These are phyloP conservation scores for Pseudotriccus pelzelni DNA, from an alignment of 2,797 vertebrate genomes.

Conservation along the genomic window DNA sequence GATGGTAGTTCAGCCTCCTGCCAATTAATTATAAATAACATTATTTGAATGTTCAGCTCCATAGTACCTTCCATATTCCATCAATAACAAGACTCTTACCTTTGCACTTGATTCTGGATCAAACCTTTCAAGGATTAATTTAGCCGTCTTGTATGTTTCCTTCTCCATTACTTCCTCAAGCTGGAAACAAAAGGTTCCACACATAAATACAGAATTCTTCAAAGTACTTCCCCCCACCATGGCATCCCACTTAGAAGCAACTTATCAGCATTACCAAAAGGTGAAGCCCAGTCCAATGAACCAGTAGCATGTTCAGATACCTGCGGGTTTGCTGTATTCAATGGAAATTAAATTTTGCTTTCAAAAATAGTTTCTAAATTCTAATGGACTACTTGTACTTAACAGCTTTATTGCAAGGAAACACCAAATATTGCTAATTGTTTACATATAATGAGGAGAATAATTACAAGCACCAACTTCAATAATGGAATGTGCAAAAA, in stretches of 20 bases:
- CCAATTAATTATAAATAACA: conserved; percentile 68
- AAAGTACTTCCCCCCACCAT: background rate
- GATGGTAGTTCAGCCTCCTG: conserved; percentile 87
- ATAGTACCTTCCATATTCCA: conserved; percentile 33
- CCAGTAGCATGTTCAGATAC: background rate
- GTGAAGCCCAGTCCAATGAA: background rate
- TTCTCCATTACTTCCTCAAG: conserved; percentile 99
- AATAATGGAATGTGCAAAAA: conserved; percentile 99
- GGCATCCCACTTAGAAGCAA: conserved; percentile 18
- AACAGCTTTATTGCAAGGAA: conserved; percentile 87
- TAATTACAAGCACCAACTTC: conserved; percentile 99
- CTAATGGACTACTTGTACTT: conserved; percentile 75
- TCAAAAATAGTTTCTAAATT: conserved; percentile 64
- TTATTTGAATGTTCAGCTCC: conserved; percentile 34
- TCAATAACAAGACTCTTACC: conserved; percentile 76
- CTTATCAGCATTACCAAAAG: background rate
- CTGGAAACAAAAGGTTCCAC: conserved; percentile 75
- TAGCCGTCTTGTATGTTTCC: conserved; percentile 97
- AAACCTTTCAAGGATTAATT: conserved; percentile 98
- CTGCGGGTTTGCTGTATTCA: background rate
- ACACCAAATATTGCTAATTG: conserved; percentile 91
- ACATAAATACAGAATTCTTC: conserved; percentile 6
- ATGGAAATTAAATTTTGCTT: conserved; percentile 59
- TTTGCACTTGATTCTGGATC: conserved; percentile 91
- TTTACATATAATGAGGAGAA: conserved; percentile 99